Percentiles rank a stretch among this genome's conserved stretches.
These are phyloP conservation scores for Stegana nigrithorax DNA, from an alignment of 2,888 invertebrate species.

Conservation along the genomic window DNA sequence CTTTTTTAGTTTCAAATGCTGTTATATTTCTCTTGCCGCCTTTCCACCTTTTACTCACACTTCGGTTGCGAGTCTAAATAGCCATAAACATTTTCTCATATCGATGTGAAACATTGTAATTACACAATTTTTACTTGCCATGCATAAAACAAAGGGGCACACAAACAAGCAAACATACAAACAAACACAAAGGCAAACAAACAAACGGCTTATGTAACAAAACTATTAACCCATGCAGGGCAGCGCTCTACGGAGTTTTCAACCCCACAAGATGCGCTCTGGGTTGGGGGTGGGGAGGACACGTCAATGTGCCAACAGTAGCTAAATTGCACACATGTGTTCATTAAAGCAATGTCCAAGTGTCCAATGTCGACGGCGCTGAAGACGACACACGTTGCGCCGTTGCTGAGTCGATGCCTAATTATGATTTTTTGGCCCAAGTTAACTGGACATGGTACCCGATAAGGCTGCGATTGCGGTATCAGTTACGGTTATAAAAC, in stretches of 20 bases:
- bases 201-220: background rate
- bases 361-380: conserved; percentile 16
- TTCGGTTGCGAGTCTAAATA: conserved; percentile 4
- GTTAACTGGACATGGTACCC: no score
- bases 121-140: conserved; percentile 5
- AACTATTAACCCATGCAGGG: conserved; percentile 10
- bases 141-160: background rate
- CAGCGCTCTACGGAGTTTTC: no score
- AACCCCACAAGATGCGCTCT: no score
- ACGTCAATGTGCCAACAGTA: background rate
- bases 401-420: conserved; percentile 38
- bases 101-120: conserved; percentile 26
- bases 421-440: conserved; percentile 59
- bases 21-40: no score
- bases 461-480: no score
- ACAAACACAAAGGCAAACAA: background rate
- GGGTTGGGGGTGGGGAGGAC: background rate
- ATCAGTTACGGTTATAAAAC: background rate
- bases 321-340: conserved; percentile 51
- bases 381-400: conserved; percentile 11
- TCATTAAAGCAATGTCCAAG: conserved; percentile 51
- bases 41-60: no score
- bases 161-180: background rate
- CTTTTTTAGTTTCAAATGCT: no score
- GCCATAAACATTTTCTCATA: conserved; percentile 30